phyloP scores from a whole-genome alignment of 2,797 vertebrate genomes.

The Macropodus opercularis region DNA sequence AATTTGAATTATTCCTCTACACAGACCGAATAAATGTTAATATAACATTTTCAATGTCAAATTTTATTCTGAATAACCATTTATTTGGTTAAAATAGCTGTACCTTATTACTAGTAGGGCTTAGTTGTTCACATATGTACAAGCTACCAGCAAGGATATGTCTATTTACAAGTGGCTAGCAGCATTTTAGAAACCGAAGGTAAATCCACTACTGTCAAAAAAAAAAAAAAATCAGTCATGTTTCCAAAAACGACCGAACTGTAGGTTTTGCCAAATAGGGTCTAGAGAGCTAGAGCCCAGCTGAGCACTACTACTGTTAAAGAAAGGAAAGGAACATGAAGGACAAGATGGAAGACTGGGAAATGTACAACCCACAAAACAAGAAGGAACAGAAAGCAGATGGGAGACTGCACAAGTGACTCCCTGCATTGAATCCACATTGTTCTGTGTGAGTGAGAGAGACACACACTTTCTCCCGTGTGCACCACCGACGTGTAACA shows the following conservation, averaged over 20 bases:
- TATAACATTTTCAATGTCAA: slow-evolving; percentile 79
- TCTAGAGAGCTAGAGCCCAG: slow-evolving; percentile 43
- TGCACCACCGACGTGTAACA: slow-evolving; percentile 58
- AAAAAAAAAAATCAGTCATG: slow-evolving; percentile 23
- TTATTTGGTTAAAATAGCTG: slow-evolving; percentile 67
- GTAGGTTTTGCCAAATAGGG: slow-evolving; percentile 51
- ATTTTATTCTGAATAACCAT: slow-evolving; percentile 60
- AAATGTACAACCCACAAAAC: slow-evolving; percentile 23
- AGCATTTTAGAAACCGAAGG: slow-evolving; percentile 57
- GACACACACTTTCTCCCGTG: slow-evolving; percentile 29
- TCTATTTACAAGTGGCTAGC: slow-evolving; percentile 76
- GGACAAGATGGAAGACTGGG: slow-evolving; percentile 9
- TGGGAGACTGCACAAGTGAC: slow-evolving; percentile 49
- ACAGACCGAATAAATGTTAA: slow-evolving; percentile 77
- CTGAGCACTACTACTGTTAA: slow-evolving; percentile 44
- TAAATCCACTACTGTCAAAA: slow-evolving; percentile 46
- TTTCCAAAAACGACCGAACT: slow-evolving; percentile 25
- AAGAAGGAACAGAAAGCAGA: slow-evolving; percentile 18
- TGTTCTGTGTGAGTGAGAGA: slow-evolving; percentile 13
- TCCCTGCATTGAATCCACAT: slow-evolving; percentile 50
- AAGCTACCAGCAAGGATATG: slow-evolving; percentile 62
- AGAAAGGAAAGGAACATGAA: slow-evolving; percentile 29
- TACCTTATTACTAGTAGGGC: slow-evolving; percentile 56
- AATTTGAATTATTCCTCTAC: slow-evolving; percentile 58
- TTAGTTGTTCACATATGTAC: slow-evolving; percentile 77